Conservation (phyloP, 2,797 vertebrate species). For the Prionace glauca region DNA sequence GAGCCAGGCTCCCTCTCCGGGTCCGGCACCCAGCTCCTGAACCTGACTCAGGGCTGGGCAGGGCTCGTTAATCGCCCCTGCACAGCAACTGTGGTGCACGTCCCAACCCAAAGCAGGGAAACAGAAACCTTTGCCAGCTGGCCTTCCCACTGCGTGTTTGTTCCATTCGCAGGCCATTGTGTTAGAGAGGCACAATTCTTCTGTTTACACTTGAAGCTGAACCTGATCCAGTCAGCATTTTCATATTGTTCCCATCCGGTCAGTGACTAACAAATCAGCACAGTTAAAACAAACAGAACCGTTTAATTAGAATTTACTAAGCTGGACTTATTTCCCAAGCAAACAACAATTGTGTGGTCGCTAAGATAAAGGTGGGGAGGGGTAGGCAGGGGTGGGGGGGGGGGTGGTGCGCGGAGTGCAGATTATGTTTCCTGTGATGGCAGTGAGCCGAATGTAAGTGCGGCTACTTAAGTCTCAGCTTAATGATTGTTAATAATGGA, state of each 20-base stretch:
- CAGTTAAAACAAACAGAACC: background rate
- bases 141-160: background rate
- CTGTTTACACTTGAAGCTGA: slow-evolving; percentile 12
- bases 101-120: background rate
- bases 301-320: background rate
- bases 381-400: too few species aligned
- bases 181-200: background rate
- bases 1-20: background rate
- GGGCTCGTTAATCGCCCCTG: background rate
- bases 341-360: background rate
- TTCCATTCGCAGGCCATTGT: slow-evolving; percentile 17
- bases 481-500: background rate
- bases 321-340: background rate
- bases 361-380: background rate
- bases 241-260: background rate
- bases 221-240: slow-evolving; percentile 1
- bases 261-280: background rate
- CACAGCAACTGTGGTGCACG: background rate
- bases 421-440: background rate
- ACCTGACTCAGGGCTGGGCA: background rate
- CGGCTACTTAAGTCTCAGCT: background rate
- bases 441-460: background rate
- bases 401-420: background rate
- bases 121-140: background rate
- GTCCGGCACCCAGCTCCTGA: background rate